A percentile compares a stretch with the other conserved stretches of the same genome.
These are phyloP conservation scores for Pseudolaguvia tuberculata DNA, from an alignment of 2,113 vertebrate species.

Conservation along the genomic window DNA sequence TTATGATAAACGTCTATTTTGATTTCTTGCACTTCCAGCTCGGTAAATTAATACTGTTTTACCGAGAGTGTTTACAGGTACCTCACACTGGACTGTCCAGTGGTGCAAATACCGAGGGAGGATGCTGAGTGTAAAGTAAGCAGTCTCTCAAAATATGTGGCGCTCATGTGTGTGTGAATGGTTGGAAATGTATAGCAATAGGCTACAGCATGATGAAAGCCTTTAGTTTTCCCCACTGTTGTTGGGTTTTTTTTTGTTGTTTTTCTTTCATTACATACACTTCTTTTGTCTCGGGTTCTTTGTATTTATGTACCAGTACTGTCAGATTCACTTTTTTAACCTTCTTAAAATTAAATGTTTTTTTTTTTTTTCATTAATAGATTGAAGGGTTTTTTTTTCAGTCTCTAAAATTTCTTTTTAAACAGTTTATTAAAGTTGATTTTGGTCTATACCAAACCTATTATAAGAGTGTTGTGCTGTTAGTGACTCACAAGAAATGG, in stretches of 20 bases:
- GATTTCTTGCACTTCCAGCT: conserved; percentile 15
- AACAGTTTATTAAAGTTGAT: background rate
- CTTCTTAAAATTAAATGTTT: conserved; percentile 28
- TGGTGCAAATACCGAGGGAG: conserved; percentile 11
- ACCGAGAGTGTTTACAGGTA: conserved; percentile 43
- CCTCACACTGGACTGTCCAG: conserved; percentile 40
- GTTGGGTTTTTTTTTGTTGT: conserved; percentile 22
- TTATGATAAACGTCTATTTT: background rate
- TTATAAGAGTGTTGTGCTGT: background rate
- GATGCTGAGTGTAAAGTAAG: background rate
- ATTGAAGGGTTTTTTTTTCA: background rate
- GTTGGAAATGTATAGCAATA: conserved; percentile 3
- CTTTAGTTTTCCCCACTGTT: background rate
- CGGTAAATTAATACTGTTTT: conserved; percentile 31
- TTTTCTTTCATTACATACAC: background rate
- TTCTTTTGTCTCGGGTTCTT: background rate
- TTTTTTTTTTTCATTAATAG: background rate
- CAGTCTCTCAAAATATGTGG: background rate
- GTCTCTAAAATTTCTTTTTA: background rate
- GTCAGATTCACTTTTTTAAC: background rate
- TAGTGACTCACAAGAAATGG: background rate
- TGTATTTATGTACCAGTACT: conserved; percentile 28
- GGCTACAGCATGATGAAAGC: conserved; percentile 6
- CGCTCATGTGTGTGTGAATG: background rate
- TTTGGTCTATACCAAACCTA: background rate